Evolutionary conservation across 2,797 vertebrate genomes (phyloP).

Genomic region (Siniperca obscura): DNA sequence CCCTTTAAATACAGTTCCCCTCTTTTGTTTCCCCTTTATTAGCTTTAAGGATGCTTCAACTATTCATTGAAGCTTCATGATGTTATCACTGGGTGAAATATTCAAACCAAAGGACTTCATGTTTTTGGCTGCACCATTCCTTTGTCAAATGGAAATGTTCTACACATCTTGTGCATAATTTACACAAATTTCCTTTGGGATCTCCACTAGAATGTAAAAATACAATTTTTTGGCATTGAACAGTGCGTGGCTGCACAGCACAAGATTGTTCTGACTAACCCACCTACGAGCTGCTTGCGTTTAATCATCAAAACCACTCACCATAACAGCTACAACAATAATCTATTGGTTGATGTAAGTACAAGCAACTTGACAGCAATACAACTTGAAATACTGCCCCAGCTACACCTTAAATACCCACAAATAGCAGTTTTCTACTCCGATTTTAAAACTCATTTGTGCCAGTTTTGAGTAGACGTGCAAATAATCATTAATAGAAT

Average conservation of each 20-base stretch:
- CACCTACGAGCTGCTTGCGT: not conserved
- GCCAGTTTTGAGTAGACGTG: not conserved
- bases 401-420: not conserved
- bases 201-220: not conserved
- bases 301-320: not conserved
- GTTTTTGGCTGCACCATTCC: not conserved
- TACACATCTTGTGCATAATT: not conserved
- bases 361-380: not conserved
- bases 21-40: not conserved
- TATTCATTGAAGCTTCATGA: not conserved
- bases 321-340: too few relatives aligned
- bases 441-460: not conserved
- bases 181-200: not conserved
- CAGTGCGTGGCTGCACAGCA: not conserved
- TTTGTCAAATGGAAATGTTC: not conserved
- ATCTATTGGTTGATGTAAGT: not conserved
- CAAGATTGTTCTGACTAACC: not conserved
- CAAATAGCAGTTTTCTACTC: not conserved
- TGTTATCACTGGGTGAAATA: too few relatives aligned
- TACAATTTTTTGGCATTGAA: not conserved
- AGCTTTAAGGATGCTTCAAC: not conserved
- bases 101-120: not conserved
- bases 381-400: not conserved
- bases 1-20: too few relatives aligned
- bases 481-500: not conserved